Base-by-base conservation (phyloP, 2,113 vertebrate species). In the Halcyon senegalensis region DNA sequence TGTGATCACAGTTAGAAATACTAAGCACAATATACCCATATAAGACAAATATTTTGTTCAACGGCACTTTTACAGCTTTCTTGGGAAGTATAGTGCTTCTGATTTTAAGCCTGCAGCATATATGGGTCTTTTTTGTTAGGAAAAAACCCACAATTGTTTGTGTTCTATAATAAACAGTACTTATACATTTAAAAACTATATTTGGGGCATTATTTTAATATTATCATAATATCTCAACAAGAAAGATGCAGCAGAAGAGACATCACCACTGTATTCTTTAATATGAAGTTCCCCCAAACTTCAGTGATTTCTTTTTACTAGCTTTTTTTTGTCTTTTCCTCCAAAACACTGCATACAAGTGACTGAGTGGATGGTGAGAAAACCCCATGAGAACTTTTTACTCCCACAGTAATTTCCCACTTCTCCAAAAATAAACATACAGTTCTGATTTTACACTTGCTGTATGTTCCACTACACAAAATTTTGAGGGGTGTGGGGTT, bases 361-460 rank as follows among this genome's bases (percentile, higher is more conserved):
- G 84, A 63, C 46, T 35, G 10, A 17, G 72, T n/a, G 39, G 78
- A 94, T 25, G 31, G 24, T 25, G 18, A 66, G 30, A 93, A 95
- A 87, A 20, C 1, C 19, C 33, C 77, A 69, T 16, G 43, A 92
- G 77, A 86, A 87, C 33, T 48, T 81, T 67, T 69, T 41, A 74
- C 23, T 94, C 46, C 27, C 37, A 73, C 81, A 46, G 63, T 44
- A 48, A 56, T 94, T 96, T 82, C 89, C 94, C 87, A 84, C 68
- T 96, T 93, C 62, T 76, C 73, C 43, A 91, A 95, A 96, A 94
- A 92, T 72, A 90, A 68, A 68, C 48, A 88, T 0, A 58, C 35
- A 20, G 14, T 56, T 55, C 56, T 43, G 48, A 44, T 96, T 94
- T 93, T 11, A 73, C 76, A 58, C 64, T 77, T 68, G 58, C 33